A percentile compares a stretch with the other conserved stretches of the same genome.
Evolutionary conservation across 2,797 vertebrate species (phyloP).

Genomic region (Thaleichthys pacificus): DNA sequence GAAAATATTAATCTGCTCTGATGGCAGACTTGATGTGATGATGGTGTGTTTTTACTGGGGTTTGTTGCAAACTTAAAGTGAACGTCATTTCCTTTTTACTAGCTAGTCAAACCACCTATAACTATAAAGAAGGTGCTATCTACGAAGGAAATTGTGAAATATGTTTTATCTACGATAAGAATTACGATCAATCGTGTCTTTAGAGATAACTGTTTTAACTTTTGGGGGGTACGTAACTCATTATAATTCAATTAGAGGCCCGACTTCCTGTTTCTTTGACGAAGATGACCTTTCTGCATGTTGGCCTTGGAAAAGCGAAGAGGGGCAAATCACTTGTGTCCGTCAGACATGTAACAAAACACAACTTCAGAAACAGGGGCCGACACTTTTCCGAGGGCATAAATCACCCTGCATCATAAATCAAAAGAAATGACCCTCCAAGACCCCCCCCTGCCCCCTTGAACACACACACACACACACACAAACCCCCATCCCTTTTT

Average conservation of each 20-base stretch:
- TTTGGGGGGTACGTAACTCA: constrained; percentile 7
- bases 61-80: constrained; percentile 1
- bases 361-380: constrained; percentile 61
- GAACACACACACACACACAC: not conserved
- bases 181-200: not conserved
- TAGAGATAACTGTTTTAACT: not conserved
- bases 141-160: not conserved
- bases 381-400: constrained; percentile 61
- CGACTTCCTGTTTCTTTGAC: constrained; percentile 51
- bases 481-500: constrained; percentile 45
- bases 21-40: constrained; percentile 15
- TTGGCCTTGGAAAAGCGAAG: constrained; percentile 60
- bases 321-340: constrained; percentile 68
- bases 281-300: constrained; percentile 56
- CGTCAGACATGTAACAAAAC: constrained; percentile 72
- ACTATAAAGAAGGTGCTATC: not conserved
- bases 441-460: constrained; percentile 41
- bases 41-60: not conserved
- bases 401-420: constrained; percentile 67
- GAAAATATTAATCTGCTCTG: too few relatives aligned
- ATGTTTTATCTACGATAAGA: constrained; percentile 3
- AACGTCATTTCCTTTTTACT: not conserved
- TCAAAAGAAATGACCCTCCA: constrained; percentile 56
- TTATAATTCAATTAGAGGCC: constrained; percentile 44
- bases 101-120: not conserved